These are phyloP conservation scores for Drosophila bunnanda DNA, from an alignment of 2,888 invertebrate species.

Conservation along the genomic window DNA sequence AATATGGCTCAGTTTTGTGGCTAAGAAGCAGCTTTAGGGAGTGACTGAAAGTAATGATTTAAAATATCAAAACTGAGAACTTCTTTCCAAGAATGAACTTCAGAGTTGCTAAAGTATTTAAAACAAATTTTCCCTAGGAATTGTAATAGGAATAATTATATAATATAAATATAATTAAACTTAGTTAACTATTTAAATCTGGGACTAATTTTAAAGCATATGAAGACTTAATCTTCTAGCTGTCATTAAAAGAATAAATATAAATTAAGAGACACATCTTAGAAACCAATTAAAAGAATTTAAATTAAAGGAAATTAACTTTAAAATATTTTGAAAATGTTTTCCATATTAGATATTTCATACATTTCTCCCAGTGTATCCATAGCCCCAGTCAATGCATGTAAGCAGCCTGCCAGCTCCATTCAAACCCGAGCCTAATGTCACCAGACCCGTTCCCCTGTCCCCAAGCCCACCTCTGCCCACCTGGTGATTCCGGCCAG, in stretches of 20 bases:
- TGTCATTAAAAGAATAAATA: too few species aligned
- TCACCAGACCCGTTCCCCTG: constrained; percentile 40
- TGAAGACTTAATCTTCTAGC: too few species aligned
- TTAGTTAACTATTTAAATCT: too few species aligned
- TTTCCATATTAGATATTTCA: background rate
- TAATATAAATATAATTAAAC: too few species aligned
- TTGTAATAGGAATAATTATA: too few species aligned
- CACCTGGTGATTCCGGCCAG: constrained; percentile 6
- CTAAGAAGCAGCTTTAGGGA: background rate
- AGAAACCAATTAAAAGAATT: background rate
- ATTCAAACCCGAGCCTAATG: constrained; percentile 71
- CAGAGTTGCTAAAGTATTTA: background rate
- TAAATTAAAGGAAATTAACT: background rate
- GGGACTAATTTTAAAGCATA: too few species aligned
- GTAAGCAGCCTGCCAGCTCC: constrained; percentile 58
- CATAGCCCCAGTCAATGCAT: constrained; percentile 48
- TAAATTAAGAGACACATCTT: too few species aligned
- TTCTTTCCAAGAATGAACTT: too few species aligned
- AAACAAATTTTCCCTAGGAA: background rate
- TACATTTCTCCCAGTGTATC: background rate
- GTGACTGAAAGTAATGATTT: too few species aligned
- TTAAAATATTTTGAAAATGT: background rate
- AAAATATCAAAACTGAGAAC: too few species aligned
- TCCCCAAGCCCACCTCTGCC: background rate
- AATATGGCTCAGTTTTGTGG: background rate